Conservation (phyloP, 2,888 invertebrate species). For the Tuberolachnus salignus region DNA sequence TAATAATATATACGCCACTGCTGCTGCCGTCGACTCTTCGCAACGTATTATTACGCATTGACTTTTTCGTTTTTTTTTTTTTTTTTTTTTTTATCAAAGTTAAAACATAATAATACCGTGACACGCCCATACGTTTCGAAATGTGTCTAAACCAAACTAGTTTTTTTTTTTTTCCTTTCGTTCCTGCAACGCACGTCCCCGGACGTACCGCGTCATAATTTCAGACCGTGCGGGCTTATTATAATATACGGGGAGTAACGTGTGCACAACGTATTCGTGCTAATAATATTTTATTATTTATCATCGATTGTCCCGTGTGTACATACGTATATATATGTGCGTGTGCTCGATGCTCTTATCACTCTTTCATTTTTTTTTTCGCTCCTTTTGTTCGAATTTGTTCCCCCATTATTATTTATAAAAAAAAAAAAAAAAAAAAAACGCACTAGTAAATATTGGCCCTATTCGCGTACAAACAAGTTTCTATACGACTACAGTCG, state of each 20-base stretch:
- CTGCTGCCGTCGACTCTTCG: slow-evolving; percentile 19
- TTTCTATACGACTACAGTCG: too few species aligned
- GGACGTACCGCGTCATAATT: slow-evolving; percentile 13
- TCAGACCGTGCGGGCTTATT: not conserved
- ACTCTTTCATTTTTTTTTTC: too few species aligned
- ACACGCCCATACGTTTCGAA: slow-evolving; percentile 41
- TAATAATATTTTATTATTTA: too few species aligned
- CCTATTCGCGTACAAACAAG: too few species aligned
- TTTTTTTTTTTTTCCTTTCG: too few species aligned
- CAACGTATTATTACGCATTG: slow-evolving; percentile 51
- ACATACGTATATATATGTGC: too few species aligned
- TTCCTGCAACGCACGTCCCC: too few species aligned
- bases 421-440: too few species aligned
- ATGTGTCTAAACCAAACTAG: slow-evolving; percentile 53
- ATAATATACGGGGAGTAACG: not conserved
- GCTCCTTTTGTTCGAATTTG: too few species aligned
- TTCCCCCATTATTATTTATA: too few species aligned
- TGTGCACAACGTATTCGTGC: slow-evolving; percentile 21
- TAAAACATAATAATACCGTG: not conserved
- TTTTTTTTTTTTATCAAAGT: slow-evolving; percentile 42
- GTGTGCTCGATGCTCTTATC: too few species aligned
- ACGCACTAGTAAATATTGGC: too few species aligned
- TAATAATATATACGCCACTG: slow-evolving; percentile 18
- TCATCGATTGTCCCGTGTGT: slow-evolving; percentile 8
- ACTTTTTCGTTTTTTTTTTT: slow-evolving; percentile 14